Evolutionary conservation across 2,797 vertebrate genomes (phyloP).

Genomic region (Etheostoma perlongum): DNA sequence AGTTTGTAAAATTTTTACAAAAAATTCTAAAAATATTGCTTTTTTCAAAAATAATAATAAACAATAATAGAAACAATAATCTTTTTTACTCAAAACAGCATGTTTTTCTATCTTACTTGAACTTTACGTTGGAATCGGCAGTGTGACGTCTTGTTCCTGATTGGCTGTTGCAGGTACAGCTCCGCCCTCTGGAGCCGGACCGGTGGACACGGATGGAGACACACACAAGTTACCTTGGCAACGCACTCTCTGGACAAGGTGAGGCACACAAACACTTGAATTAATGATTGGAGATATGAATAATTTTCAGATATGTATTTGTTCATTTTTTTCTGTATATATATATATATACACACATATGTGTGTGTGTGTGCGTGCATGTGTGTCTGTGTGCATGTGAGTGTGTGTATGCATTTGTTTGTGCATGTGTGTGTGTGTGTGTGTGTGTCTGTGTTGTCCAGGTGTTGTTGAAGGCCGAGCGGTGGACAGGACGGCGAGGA

Average conservation of each 20-base stretch:
- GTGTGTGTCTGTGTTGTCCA: constrained; percentile 51
- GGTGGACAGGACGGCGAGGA: constrained; percentile 82
- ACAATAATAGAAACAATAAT: too few species aligned
- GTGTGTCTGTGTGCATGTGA: too few species aligned
- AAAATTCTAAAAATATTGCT: too few species aligned
- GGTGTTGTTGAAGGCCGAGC: constrained; percentile 91
- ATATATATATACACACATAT: too few species aligned
- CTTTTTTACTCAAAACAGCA: too few species aligned
- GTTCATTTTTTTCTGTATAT: too few species aligned
- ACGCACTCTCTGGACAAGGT: constrained; percentile 86
- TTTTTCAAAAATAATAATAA: too few species aligned
- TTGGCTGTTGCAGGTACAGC: constrained; percentile 71
- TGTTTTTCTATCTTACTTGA: too few species aligned
- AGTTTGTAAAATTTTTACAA: too few species aligned
- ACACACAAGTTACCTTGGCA: constrained; percentile 86
- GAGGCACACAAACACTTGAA: constrained; percentile 57
- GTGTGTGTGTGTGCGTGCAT: too few species aligned
- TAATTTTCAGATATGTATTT: too few species aligned
- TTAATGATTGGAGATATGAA: too few species aligned
- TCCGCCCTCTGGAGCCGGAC: constrained; percentile 91
- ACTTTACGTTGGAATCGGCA: not conserved
- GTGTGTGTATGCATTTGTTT: not conserved
- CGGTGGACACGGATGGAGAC: constrained; percentile 90
- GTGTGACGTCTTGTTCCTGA: not conserved
- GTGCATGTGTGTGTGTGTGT: not conserved